phyloP scores from a whole-genome alignment of 2,888 invertebrate species.

The Tetramorium bicarinatum region DNA sequence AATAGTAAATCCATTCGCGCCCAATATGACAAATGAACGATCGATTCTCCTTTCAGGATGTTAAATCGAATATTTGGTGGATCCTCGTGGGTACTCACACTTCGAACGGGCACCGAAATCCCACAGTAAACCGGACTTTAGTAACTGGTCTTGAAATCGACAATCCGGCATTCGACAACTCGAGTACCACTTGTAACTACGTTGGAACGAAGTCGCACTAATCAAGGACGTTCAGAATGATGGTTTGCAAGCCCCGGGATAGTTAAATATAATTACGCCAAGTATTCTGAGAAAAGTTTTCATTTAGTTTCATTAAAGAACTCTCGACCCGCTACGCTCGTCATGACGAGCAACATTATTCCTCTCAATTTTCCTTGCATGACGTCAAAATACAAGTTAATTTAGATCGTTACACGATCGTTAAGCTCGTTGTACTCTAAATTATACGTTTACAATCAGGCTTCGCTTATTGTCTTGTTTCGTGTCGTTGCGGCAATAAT shows the following conservation, averaged over 20 bases:
- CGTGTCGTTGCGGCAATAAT: background rate
- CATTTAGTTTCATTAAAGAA: conserved; percentile 21
- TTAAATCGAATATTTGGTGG: conserved; percentile 5
- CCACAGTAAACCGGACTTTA: background rate
- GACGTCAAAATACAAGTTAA: background rate
- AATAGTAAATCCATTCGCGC: conserved; percentile 13
- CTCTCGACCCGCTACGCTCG: background rate
- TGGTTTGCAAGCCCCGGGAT: background rate
- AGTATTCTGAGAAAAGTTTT: conserved; percentile 18
- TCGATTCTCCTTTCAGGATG: background rate
- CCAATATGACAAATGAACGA: conserved; percentile 2
- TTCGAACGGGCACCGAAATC: background rate
- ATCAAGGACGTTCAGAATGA: conserved; percentile 6
- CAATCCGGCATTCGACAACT: conserved; percentile 6
- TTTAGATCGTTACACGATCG: background rate
- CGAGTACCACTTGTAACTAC: background rate
- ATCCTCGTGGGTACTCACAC: no score
- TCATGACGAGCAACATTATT: background rate
- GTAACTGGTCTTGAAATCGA: background rate
- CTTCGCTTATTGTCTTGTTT: background rate
- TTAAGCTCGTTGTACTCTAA: background rate
- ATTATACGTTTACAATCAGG: background rate
- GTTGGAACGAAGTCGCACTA: background rate
- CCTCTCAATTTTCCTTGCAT: background rate
- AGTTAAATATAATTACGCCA: conserved; percentile 1